These are phyloP conservation scores for Lochmaea crataegi DNA, from an alignment of 2,888 invertebrate species.

Conservation along the genomic window DNA sequence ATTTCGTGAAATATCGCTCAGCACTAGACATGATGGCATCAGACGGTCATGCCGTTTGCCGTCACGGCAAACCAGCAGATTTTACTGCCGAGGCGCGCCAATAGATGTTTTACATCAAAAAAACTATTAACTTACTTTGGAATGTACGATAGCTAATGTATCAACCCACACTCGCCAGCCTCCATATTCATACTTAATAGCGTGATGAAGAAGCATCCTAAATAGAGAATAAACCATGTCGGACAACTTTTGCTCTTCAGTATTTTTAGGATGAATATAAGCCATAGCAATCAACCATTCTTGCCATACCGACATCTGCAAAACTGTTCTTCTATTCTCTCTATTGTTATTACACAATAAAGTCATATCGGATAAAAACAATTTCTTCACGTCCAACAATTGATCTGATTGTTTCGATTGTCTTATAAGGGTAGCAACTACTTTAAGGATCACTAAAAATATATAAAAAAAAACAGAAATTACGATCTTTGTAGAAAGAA, in stretches of 20 bases:
- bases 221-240: conserved; percentile 99
- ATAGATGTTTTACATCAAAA: too few species aligned
- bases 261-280: conserved; percentile 95
- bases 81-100: too few species aligned
- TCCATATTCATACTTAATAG: conserved; percentile 98
- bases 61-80: too few species aligned
- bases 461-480: conserved; percentile 29
- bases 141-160: conserved; percentile 98
- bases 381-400: conserved; percentile 91
- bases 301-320: conserved; percentile 99
- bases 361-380: conserved; percentile 99
- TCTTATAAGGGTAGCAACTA: conserved; percentile 95
- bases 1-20: too few species aligned
- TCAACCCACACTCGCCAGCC: conserved; percentile 99
- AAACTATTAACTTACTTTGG: conserved; percentile 77
- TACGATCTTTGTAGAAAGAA: too few species aligned
- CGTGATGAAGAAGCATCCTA: conserved; percentile 97
- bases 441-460: conserved; percentile 94
- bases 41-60: too few species aligned
- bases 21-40: too few species aligned
- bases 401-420: conserved; percentile 96
- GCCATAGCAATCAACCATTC: conserved; percentile 99
- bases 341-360: conserved; percentile 95
- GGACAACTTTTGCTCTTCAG: conserved; percentile 95
- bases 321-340: conserved; percentile 95